phyloP scores from a whole-genome alignment of 2,888 invertebrate genomes.

The Julus scandinavius region DNA sequence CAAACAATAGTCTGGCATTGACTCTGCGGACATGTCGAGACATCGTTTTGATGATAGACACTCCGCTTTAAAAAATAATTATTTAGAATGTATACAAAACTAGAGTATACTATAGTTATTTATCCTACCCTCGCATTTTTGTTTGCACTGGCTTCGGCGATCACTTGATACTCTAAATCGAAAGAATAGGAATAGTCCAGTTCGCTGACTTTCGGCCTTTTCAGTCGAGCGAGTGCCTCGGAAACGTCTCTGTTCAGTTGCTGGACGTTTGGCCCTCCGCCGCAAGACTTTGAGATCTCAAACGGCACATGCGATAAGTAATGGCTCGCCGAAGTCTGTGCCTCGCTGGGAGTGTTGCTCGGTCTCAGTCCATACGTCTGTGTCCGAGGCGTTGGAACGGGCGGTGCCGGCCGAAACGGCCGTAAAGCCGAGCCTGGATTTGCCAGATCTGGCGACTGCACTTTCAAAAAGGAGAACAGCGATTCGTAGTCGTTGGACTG shows the following conservation, averaged over 20 bases:
- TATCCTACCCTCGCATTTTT: constrained; percentile 29
- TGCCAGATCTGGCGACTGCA: neutral
- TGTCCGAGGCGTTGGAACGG: constrained; percentile 44
- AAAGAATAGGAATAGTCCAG: constrained; percentile 48
- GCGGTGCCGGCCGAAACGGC: constrained; percentile 48
- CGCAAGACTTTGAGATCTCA: constrained; percentile 37
- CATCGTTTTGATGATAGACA: neutral
- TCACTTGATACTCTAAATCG: constrained; percentile 39
- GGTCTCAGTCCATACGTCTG: neutral
- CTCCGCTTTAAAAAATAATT: neutral
- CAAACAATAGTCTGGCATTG: neutral
- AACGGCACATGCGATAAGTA: constrained; percentile 50
- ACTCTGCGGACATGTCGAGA: neutral
- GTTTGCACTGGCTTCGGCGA: constrained; percentile 14
- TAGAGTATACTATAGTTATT: neutral
- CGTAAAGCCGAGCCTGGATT: neutral
- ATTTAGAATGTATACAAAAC: neutral
- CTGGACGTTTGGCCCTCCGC: constrained; percentile 12
- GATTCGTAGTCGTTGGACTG: constrained; percentile 52
- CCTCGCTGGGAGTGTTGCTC: neutral
- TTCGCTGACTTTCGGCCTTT: constrained; percentile 41
- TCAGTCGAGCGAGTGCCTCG: neutral
- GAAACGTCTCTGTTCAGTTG: constrained; percentile 26
- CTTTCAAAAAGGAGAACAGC: constrained; percentile 43
- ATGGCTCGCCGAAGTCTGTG: neutral